These are phyloP conservation scores for Carposina sasakii DNA, from an alignment of 1,140 invertebrate genomes.

Conservation along the genomic window DNA sequence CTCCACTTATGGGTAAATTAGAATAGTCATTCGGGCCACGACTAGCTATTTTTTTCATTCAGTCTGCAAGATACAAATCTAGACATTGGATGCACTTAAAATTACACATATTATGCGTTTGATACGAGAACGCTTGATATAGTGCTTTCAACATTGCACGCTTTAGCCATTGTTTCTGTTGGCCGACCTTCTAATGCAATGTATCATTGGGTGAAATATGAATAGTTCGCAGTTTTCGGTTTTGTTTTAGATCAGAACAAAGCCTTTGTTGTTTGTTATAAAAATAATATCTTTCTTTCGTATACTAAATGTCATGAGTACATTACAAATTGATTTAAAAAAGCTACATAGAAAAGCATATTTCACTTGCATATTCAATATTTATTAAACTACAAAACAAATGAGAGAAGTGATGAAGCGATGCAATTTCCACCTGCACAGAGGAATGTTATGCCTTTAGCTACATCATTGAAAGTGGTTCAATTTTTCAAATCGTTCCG, in stretches of 20 bases:
- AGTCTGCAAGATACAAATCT: too few relatives aligned
- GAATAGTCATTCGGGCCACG: conserved; percentile 36
- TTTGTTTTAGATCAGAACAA: too few relatives aligned
- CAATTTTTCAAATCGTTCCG: conserved; percentile 40
- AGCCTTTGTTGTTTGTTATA: too few relatives aligned
- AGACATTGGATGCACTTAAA: conserved; percentile 27
- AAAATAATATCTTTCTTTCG: too few relatives aligned
- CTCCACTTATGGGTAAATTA: conserved; percentile 38
- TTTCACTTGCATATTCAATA: too few relatives aligned
- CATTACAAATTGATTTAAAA: too few relatives aligned
- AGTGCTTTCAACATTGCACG: conserved; percentile 27
- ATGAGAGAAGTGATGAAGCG: conserved; percentile 21
- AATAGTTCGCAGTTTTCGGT: conserved; percentile 8
- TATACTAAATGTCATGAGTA: too few relatives aligned
- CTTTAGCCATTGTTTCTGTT: conserved; percentile 27
- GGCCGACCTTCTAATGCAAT: too few relatives aligned
- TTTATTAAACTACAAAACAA: too few relatives aligned
- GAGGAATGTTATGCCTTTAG: conserved; percentile 31
- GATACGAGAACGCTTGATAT: conserved; percentile 26
- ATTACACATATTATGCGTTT: conserved; percentile 37
- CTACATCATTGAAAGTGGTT: conserved; percentile 39
- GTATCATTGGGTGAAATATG: conserved; percentile 15
- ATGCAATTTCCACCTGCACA: conserved; percentile 36
- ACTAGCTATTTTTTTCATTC: conserved; percentile 31
- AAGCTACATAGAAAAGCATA: too few relatives aligned